These are phyloP conservation scores for Psittacula cyanocephala DNA, from an alignment of 2,113 vertebrate species.

Conservation along the genomic window DNA sequence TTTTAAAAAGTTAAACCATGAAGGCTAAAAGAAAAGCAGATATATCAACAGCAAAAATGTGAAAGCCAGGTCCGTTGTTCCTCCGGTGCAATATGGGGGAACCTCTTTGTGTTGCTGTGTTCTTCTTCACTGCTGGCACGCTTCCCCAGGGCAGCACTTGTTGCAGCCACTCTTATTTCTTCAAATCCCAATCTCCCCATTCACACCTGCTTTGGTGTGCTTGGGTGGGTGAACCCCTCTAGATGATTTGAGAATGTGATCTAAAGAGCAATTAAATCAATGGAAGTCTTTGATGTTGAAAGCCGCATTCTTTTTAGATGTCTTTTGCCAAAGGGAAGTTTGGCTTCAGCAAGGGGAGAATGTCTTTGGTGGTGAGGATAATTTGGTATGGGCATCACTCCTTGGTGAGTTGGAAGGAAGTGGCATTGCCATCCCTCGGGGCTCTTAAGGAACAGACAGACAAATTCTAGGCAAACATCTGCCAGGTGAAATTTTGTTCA, in stretches of 20 bases:
- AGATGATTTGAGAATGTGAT: background rate
- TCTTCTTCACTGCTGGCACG: rapidly evolving
- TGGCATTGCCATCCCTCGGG: background rate
- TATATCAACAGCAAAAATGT: background rate
- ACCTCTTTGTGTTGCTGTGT: background rate
- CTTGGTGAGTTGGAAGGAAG: background rate
- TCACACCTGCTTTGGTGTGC: background rate
- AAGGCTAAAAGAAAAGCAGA: slow-evolving; percentile 36
- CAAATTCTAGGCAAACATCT: background rate
- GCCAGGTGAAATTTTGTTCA: background rate
- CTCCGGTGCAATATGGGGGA: background rate
- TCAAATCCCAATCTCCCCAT: background rate
- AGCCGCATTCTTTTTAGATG: background rate
- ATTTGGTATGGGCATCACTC: background rate
- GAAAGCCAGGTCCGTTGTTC: background rate
- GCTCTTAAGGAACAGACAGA: background rate
- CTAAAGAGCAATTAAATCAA: background rate
- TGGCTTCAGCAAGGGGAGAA: background rate
- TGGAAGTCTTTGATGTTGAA: background rate
- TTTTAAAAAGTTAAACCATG: background rate
- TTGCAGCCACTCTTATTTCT: background rate
- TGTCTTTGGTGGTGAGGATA: background rate
- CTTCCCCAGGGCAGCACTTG: background rate
- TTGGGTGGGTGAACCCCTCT: background rate
- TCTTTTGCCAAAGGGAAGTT: background rate